These are phyloP conservation scores for Eurystomus gularis DNA, from an alignment of 2,113 vertebrate species.

Conservation along the genomic window DNA sequence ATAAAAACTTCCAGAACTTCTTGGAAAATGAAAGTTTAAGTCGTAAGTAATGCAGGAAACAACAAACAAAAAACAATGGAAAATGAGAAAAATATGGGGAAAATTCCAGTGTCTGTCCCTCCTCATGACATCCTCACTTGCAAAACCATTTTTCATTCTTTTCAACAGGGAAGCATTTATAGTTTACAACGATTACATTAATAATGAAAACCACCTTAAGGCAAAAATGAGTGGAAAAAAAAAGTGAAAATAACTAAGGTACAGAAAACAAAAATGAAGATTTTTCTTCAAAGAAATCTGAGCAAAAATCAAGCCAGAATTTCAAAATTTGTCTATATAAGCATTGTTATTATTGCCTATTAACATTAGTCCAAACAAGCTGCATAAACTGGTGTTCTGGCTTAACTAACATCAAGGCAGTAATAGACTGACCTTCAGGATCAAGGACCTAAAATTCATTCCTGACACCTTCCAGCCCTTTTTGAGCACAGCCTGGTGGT, in stretches of 20 bases:
- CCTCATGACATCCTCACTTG: not conserved
- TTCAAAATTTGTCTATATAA: not conserved
- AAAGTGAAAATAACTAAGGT: not conserved
- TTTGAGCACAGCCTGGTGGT: not conserved
- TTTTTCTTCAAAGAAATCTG: not conserved
- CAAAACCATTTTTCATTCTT: constrained; percentile 23
- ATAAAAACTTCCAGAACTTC: not conserved
- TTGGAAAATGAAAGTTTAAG: constrained; percentile 45
- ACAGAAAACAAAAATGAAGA: not conserved
- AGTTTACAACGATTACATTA: not conserved
- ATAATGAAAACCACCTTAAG: constrained; percentile 4
- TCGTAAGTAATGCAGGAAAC: not conserved
- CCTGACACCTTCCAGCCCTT: not conserved
- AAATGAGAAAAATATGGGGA: constrained; percentile 46
- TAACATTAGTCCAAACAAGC: not conserved
- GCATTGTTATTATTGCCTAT: not conserved
- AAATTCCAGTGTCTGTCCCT: constrained; percentile 8
- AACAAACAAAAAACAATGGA: not conserved
- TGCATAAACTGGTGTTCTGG: not conserved
- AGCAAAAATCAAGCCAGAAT: not conserved
- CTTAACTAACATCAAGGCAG: not conserved
- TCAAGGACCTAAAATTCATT: not conserved
- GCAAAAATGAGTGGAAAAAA: not conserved
- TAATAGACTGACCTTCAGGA: not conserved
- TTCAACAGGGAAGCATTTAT: constrained; percentile 40